These are phyloP conservation scores for Entosphenus tridentatus DNA, from an alignment of 2,113 vertebrate genomes.

Conservation along the genomic window DNA sequence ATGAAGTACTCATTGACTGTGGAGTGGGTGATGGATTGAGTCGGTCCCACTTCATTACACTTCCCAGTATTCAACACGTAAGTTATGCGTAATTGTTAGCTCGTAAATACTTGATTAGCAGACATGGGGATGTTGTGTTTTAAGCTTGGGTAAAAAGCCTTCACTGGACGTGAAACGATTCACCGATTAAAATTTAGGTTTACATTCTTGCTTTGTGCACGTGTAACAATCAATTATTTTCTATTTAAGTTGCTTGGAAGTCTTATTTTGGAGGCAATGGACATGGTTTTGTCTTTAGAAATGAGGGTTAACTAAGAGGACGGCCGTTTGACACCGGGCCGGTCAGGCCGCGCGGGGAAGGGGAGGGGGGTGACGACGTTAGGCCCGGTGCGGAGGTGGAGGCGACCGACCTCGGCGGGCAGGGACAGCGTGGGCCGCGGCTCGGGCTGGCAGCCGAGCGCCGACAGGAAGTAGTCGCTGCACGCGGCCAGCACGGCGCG, in stretches of 20 bases:
- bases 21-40: no score
- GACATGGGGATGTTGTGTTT: no score
- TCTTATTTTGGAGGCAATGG: background rate
- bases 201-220: no score
- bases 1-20: no score
- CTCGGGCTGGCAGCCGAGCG: background rate
- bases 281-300: background rate
- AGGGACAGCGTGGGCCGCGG: background rate
- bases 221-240: background rate
- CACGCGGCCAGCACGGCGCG: constrained; percentile 1
- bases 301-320: background rate
- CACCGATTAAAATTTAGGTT: no score
- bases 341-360: background rate
- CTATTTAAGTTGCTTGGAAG: background rate
- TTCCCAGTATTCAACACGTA: no score
- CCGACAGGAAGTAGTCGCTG: background rate
- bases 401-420: background rate
- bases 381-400: background rate
- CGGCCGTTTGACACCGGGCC: background rate
- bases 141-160: no score
- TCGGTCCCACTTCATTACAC: no score
- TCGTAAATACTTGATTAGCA: no score
- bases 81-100: no score
- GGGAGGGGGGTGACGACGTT: background rate
- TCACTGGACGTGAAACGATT: no score